Base-by-base conservation (phyloP, 35 echinoderm and acorn worm genomes). In the Apostichopus parvimensis region DNA sequence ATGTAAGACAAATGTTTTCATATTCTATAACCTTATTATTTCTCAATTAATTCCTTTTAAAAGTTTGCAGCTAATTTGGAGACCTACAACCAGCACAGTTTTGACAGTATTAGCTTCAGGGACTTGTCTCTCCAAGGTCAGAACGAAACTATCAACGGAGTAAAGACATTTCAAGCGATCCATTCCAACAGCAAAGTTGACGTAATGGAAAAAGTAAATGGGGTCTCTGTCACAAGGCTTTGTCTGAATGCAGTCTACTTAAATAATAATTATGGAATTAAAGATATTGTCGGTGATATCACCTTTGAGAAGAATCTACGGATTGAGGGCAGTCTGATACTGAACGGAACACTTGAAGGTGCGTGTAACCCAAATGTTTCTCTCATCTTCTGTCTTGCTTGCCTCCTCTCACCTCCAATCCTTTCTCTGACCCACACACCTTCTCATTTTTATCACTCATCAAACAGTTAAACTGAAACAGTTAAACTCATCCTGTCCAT, bases 121-220 rank as follows among this genome's bases (percentile, higher is more conserved):
- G 91, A 92, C 61, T 77, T 92, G 62, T 80, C 81, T 86, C n/a
- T 85, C 15, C 91, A 92, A 58, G 91, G 91, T n/a, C 21, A 21
- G 4, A 71, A 83, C 1, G 91, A 92, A 26, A 84, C 79, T 10
- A 66, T 92, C 8, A 23, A 73, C 5, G 91, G 91, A 17, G 13
- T 22, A 57, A 92, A 92, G 53, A 86, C 80, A 15, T 84, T 92
- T 34, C 68, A 58, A 52, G 34, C 70, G 8, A 77, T 90, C 15
- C 34, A 34, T 17, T 77, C 88, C 5, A 15, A 90, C 20, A 78
- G 70, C 25, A 45, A 68, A 14, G 22, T 90, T 23, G 26, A 77
- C 24, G 15, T 90, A 6, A 77, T 72, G 5, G 88, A 55, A 22
- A 4, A 55, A 1, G 45, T 78, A 2, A 90, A 90, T 77, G 53